Conservation (phyloP, 2,888 invertebrate genomes). For the Sycophila texana region DNA sequence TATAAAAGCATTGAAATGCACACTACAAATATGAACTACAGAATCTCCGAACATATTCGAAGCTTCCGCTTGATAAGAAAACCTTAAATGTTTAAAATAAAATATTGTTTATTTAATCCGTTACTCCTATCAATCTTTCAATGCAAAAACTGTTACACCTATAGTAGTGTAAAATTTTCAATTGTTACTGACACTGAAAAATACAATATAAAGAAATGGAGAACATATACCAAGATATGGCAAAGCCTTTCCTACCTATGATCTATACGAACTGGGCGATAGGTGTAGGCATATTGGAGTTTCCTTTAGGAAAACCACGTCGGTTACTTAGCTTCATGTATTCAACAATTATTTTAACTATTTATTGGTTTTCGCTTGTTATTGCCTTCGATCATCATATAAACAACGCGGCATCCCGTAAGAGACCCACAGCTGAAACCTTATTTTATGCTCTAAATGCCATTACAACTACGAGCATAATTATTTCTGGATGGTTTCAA, state of each 20-base stretch:
- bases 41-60: background rate
- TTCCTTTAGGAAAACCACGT: conserved; percentile 41
- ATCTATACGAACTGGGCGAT: conserved; percentile 51
- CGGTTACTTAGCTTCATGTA: conserved; percentile 35
- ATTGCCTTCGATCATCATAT: background rate
- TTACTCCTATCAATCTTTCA: background rate
- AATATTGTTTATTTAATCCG: background rate
- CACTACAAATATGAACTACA: no score
- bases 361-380: background rate
- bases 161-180: background rate
- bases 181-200: background rate
- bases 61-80: background rate
- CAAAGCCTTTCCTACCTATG: conserved; percentile 43
- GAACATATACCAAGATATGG: conserved; percentile 27
- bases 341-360: background rate
- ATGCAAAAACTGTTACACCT: background rate
- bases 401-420: background rate
- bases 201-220: background rate
- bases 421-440: background rate
- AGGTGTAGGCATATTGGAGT: conserved; percentile 54
- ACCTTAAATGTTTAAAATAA: background rate
- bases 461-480: conserved; percentile 3
- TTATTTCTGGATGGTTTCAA: conserved; percentile 38
- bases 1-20: no score
- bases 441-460: background rate